Conservation (phyloP, 2,888 invertebrate species). For the Caenorhabditis zanzibari region DNA sequence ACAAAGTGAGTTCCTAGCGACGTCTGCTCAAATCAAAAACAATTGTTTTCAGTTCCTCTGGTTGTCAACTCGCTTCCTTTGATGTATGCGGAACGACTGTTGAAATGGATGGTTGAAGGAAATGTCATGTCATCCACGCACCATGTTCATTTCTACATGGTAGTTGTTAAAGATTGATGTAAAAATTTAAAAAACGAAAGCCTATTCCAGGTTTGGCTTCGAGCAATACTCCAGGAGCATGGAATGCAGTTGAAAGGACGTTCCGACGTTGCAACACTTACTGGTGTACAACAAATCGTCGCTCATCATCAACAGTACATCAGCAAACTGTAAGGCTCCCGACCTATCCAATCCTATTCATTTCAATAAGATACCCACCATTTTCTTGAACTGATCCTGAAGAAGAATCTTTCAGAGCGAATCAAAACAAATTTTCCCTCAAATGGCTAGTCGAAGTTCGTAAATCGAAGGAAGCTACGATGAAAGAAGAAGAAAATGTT, state of each 20-base stretch:
- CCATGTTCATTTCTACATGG: conserved; percentile 92
- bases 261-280: conserved; percentile 73
- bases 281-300: conserved; percentile 78
- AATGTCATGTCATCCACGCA: conserved; percentile 88
- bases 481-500: conserved; percentile 42
- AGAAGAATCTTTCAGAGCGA: conserved; percentile 75
- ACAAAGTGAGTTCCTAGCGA: conserved; percentile 89
- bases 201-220: conserved; percentile 75
- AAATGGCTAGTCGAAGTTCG: conserved; percentile 50
- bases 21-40: background rate
- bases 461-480: conserved; percentile 26
- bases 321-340: conserved; percentile 57
- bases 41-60: conserved; percentile 88
- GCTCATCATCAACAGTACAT: conserved; percentile 72
- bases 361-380: no score
- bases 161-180: no score
- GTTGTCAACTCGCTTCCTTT: conserved; percentile 88
- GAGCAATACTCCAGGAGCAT: conserved; percentile 72
- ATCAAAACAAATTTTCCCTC: conserved; percentile 74
- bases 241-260: conserved; percentile 76
- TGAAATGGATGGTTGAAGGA: conserved; percentile 87
- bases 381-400: no score
- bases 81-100: conserved; percentile 89
- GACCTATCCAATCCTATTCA: no score
- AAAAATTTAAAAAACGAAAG: no score